phyloP scores from a whole-genome alignment of 2,888 invertebrate genomes.

The Arge pagana region DNA sequence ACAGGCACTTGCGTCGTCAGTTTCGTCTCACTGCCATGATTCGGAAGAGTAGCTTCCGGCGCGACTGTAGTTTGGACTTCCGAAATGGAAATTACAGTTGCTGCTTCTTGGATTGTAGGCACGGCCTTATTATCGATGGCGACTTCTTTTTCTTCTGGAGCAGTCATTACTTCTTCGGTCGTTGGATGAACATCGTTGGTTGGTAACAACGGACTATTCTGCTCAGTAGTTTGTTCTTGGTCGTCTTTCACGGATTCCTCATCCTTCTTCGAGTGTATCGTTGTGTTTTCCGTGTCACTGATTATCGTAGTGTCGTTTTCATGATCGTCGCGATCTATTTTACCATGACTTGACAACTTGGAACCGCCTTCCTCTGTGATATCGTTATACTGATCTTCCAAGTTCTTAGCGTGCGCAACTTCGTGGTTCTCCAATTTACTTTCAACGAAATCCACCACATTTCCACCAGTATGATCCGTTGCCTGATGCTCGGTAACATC shows the following conservation, averaged over 20 bases:
- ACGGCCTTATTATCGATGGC: background rate
- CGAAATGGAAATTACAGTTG: slow-evolving; percentile 5
- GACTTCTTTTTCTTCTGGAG: background rate
- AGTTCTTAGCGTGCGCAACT: slow-evolving; percentile 41
- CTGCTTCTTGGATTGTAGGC: background rate
- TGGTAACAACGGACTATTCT: too few relatives aligned
- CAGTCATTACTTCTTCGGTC: background rate
- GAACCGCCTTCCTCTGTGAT: slow-evolving; percentile 45
- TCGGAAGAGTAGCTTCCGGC: slow-evolving; percentile 2
- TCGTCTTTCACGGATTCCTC: background rate
- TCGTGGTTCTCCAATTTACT: slow-evolving; percentile 36
- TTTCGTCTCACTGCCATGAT: slow-evolving; percentile 36
- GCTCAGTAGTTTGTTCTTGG: slow-evolving; percentile 14
- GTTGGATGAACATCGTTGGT: slow-evolving; percentile 1
- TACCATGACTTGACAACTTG: slow-evolving; percentile 18
- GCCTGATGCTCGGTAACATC: slow-evolving; percentile 11
- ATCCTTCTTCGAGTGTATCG: slow-evolving; percentile 1
- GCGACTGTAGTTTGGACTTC: slow-evolving; percentile 2
- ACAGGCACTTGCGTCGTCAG: slow-evolving; percentile 51
- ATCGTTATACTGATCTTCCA: slow-evolving; percentile 54
- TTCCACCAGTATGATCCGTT: slow-evolving; percentile 6
- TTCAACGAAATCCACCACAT: slow-evolving; percentile 6
- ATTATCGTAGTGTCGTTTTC: background rate
- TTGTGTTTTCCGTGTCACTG: slow-evolving; percentile 2
- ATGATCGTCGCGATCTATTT: slow-evolving; percentile 9